Percentiles rank a stretch among this genome's conserved stretches.
Conservation (phyloP, 23 tunicate species). For the Corella eumyota region DNA sequence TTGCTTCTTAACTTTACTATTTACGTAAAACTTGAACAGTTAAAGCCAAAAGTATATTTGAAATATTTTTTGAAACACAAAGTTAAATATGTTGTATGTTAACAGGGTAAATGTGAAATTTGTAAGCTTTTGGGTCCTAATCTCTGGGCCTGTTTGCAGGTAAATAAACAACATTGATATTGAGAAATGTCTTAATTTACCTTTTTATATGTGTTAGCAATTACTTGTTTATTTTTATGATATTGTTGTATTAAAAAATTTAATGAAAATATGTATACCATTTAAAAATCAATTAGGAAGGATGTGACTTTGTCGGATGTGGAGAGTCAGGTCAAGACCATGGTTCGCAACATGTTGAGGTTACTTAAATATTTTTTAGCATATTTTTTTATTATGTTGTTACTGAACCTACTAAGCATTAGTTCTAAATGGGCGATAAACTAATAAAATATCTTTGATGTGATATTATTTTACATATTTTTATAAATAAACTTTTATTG, state of each 20-base stretch:
- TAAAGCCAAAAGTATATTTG: too few relatives aligned
- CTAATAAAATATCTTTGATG: too few relatives aligned
- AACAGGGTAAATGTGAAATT: conserved; percentile 11
- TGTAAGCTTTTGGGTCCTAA: conserved; percentile 11
- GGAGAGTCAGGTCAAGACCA: conserved; percentile 48
- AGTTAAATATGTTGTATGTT: too few relatives aligned
- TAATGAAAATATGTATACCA: background rate
- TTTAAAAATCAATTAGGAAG: conserved; percentile 16
- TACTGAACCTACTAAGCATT: too few relatives aligned
- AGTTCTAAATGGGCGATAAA: too few relatives aligned
- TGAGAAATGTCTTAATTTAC: too few relatives aligned
- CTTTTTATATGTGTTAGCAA: too few relatives aligned
- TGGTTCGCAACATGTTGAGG: conserved; percentile 48
- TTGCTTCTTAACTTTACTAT: too few relatives aligned
- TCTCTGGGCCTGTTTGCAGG: conserved; percentile 37
- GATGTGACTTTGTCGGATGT: conserved; percentile 67
- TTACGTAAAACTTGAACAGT: too few relatives aligned
- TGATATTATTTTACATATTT: too few relatives aligned
- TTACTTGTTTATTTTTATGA: conserved; percentile 1
- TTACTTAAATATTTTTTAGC: conserved; percentile 3
- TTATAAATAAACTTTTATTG: background rate
- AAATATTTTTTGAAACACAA: too few relatives aligned
- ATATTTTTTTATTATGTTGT: too few relatives aligned
- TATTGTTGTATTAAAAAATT: conserved; percentile 1
- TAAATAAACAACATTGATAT: background rate